phyloP scores from a whole-genome alignment of 2,888 invertebrate genomes.

The Blastobasis lacticolella region DNA sequence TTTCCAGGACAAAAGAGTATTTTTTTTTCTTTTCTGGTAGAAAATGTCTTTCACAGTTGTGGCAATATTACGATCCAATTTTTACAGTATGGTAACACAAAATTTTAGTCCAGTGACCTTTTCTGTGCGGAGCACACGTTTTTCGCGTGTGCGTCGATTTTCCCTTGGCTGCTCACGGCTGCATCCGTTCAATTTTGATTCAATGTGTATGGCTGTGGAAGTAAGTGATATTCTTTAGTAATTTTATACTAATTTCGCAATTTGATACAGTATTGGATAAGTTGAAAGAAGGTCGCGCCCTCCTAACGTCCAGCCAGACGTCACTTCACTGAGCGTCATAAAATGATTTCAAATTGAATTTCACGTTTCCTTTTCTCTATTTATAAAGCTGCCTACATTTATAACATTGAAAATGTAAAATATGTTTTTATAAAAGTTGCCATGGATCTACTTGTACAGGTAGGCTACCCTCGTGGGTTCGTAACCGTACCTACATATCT shows the following conservation, averaged over 20 bases:
- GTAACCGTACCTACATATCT: no score
- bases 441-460: no score
- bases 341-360: constrained; percentile 35
- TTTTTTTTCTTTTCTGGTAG: no score
- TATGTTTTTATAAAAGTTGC: no score
- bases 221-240: constrained; percentile 67
- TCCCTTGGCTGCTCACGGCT: constrained; percentile 69
- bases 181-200: constrained; percentile 76
- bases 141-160: constrained; percentile 65
- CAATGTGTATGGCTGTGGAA: constrained; percentile 92
- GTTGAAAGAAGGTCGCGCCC: constrained; percentile 46
- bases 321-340: constrained; percentile 44
- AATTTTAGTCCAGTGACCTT: constrained; percentile 45
- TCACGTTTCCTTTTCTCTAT: constrained; percentile 24
- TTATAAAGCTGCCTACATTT: no score
- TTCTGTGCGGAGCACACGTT: constrained; percentile 68
- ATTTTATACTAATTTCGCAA: constrained; percentile 9
- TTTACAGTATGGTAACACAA: constrained; percentile 8
- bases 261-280: constrained; percentile 3
- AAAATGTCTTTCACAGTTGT: neutral
- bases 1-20: no score
- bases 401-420: no score
- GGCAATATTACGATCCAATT: neutral
- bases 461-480: no score
- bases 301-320: constrained; percentile 33